phyloP scores from a whole-genome alignment of 1,140 invertebrate genomes.

The Mya arenaria region DNA sequence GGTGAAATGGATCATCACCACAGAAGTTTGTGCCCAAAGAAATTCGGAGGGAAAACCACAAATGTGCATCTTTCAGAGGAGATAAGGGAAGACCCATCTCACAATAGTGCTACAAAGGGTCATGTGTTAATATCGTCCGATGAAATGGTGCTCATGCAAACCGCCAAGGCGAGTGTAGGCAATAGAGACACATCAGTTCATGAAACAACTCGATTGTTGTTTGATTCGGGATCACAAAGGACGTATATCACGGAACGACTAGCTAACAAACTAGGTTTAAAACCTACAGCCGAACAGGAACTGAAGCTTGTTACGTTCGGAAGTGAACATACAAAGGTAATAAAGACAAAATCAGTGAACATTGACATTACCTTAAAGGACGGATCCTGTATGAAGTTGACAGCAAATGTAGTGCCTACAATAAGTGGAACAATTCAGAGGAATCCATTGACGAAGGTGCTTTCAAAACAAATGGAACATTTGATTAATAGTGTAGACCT shows the following conservation, averaged over 20 bases:
- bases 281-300: background rate
- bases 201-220: background rate
- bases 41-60: background rate
- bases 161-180: slow-evolving; percentile 1
- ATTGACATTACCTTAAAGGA: background rate
- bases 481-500: background rate
- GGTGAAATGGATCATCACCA: slow-evolving; percentile 3
- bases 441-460: background rate
- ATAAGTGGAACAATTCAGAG: slow-evolving; percentile 5
- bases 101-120: background rate
- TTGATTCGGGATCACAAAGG: slow-evolving; percentile 15
- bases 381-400: background rate
- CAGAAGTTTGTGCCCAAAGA: slow-evolving; percentile 20
- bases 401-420: slow-evolving; percentile 1
- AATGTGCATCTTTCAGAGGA: background rate
- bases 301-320: slow-evolving; percentile 26
- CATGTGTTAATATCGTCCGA: background rate
- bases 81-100: background rate
- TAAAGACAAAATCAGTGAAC: background rate
- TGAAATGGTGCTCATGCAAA: slow-evolving; percentile 34
- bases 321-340: slow-evolving; percentile 11
- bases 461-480: background rate
- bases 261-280: background rate
- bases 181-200: background rate
- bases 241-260: background rate